Base-by-base conservation (phyloP, 2,888 invertebrate species). In the Lottia scabra region DNA sequence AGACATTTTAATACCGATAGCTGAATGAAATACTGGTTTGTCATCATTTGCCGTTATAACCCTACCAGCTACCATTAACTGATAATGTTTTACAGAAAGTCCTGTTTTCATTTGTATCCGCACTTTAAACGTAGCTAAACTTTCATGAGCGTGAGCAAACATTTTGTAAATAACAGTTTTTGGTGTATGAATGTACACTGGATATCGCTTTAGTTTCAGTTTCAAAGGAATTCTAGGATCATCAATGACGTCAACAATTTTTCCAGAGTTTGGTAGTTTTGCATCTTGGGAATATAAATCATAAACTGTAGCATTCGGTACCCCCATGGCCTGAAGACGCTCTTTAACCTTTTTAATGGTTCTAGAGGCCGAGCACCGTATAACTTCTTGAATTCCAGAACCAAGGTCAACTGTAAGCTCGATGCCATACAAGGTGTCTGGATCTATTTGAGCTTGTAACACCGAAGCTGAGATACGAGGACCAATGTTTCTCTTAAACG, bases 121-220 rank as follows among this genome's bases (percentile, higher is more conserved):
- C 62, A 79, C 72, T 63, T 83, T 82, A 67, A 86, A 78, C 13
- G 76, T 75, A 46, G 77, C 78, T 19, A 86, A 71, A 15, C 81
- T 80, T 72, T 81, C 81, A 68, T 82, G 79, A 63, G 78, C 79
- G 66, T 83, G 78, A 2, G 80, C 75, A 71, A 80, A 78, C 70
- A 83, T 83, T 73, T 83, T 84, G 76, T 85, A 85, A 68, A 85
- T 84, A 23, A 81, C 73, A 43, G 81, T 81, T 64, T 83, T 80
- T 13, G 80, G 80, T 30, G 80, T 77, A 71, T 85, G 86, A 63
- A 84, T 77, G 72, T 82, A 85, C 1, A 85, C 74, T 12, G 84
- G 84, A 72, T 82, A 86, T 48, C 78, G 76, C 56, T 82, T 80
- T n/a, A 85, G 79, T 63, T 83, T 82, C 48, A 85, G 77, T 30